Evolutionary conservation across 2,113 vertebrate genomes (phyloP).

Genomic region (Macaca nemestrina): DNA sequence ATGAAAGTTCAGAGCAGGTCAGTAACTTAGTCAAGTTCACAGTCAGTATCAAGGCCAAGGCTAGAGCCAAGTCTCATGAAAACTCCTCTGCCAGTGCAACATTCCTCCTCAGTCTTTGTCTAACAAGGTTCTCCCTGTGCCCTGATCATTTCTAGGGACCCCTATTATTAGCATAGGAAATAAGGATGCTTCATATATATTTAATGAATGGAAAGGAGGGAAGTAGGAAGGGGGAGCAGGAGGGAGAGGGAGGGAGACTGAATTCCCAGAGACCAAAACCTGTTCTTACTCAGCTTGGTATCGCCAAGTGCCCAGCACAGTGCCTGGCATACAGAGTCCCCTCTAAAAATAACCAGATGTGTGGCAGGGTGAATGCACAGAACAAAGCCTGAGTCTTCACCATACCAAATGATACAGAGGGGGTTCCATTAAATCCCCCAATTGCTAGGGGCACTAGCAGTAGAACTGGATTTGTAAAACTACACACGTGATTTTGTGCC

Average conservation of each 20-base stretch:
- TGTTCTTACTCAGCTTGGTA: fast-evolving
- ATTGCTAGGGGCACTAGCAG: background rate
- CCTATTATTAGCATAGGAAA: background rate
- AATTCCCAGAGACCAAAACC: background rate
- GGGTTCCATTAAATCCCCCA: background rate
- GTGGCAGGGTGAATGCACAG: fast-evolving
- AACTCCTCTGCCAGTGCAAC: too few species aligned
- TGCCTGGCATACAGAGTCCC: background rate
- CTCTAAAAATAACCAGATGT: too few species aligned
- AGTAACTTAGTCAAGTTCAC: background rate
- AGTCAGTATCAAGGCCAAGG: background rate
- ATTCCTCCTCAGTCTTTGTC: background rate
- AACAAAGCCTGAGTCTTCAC: background rate
- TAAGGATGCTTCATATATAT: background rate
- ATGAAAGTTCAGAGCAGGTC: background rate
- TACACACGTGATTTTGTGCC: background rate
- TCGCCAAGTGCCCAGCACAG: background rate
- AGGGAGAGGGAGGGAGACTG: background rate
- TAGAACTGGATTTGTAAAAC: background rate
- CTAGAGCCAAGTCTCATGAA: fast-evolving
- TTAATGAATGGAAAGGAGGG: background rate
- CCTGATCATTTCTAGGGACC: background rate
- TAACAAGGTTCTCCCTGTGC: too few species aligned
- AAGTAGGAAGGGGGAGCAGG: background rate
- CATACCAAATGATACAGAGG: background rate